Base-by-base conservation (phyloP, 23 tunicate species). In the Pegea sp. region DNA sequence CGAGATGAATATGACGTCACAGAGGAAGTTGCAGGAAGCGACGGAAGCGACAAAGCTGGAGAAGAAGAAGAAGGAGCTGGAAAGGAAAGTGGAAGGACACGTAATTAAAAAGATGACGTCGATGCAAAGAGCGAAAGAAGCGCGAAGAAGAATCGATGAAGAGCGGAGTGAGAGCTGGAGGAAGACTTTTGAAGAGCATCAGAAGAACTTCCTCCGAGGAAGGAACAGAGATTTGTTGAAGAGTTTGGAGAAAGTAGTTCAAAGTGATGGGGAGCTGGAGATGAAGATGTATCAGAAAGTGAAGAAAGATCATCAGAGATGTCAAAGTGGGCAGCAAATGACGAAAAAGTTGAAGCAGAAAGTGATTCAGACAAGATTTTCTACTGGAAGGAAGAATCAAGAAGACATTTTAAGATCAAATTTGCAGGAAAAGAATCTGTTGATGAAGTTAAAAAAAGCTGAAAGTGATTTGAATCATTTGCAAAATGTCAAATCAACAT, bases 1-100 rank as follows among this genome's bases (percentile, higher is more conserved):
- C 52, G 93, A 80, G 32, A 60, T 61, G 49, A 80, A 80, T 59
- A 71, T 80, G 33, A 74, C 93, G 3, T 61, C 77, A 24, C 93
- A 80, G 62, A 80, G 71, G 65, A 80, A 80, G 49, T 69, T 80
- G 28, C 77, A 80, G 54, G 93, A 80, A 61, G 93, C 71, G 52
- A 76, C 77, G 22, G 93, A 80, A 28, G 80, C 80, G 1, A 75
- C 71, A 32, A 61, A 69, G 32, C 61, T 71, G 26, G 77, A 80
- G 52, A 80, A 80, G 42, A 72, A 71, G 56, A 33, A 56, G 29
- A 80, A 80, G 57, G 69, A 80, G 33, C 71, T 71, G 33, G 74
- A 80, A 48, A 48, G 93, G 44, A 80, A 80, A 31, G 93, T 80
- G n/a, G 81, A 80, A 56, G 79, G 66, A 3, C 93, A 80, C 42